These are phyloP conservation scores for Pterostichus niger DNA, from an alignment of 2,888 invertebrate species.

Conservation along the genomic window DNA sequence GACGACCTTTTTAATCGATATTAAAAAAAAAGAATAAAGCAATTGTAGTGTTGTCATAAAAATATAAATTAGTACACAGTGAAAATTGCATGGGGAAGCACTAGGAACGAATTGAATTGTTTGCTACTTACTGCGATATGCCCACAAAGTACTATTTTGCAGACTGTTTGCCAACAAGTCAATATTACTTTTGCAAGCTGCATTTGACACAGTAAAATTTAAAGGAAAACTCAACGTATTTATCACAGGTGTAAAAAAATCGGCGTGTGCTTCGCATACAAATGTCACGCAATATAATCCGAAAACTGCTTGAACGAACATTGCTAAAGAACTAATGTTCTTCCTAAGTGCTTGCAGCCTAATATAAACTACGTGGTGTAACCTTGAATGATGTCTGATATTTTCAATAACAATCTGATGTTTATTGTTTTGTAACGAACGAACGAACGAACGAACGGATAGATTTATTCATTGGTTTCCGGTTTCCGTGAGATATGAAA, in stretches of 20 bases:
- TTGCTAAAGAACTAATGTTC: not conserved
- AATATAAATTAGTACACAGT: too few species aligned
- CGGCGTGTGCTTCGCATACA: too few species aligned
- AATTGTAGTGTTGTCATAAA: too few species aligned
- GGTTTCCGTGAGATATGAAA: conserved; percentile 11
- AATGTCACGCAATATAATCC: too few species aligned
- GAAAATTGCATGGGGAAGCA: too few species aligned
- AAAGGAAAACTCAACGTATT: conserved; percentile 15
- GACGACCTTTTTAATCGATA: too few species aligned
- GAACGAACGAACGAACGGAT: not conserved
- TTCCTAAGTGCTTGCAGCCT: not conserved
- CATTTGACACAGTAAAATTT: conserved; percentile 23
- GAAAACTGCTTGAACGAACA: too few species aligned
- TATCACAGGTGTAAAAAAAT: conserved; percentile 49
- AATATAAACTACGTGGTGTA: too few species aligned
- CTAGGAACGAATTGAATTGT: not conserved
- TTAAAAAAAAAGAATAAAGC: too few species aligned
- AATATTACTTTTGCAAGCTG: conserved; percentile 31
- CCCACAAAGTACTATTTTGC: conserved; percentile 58
- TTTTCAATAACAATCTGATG: not conserved
- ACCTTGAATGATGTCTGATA: too few species aligned
- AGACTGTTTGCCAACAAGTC: conserved; percentile 45
- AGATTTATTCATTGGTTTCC: conserved; percentile 7
- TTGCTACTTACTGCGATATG: conserved; percentile 58
- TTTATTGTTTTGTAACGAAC: not conserved